Evolutionary conservation across 92 coral and sea anemone species (phyloP).

Genomic region (Bergia puertoricense): DNA sequence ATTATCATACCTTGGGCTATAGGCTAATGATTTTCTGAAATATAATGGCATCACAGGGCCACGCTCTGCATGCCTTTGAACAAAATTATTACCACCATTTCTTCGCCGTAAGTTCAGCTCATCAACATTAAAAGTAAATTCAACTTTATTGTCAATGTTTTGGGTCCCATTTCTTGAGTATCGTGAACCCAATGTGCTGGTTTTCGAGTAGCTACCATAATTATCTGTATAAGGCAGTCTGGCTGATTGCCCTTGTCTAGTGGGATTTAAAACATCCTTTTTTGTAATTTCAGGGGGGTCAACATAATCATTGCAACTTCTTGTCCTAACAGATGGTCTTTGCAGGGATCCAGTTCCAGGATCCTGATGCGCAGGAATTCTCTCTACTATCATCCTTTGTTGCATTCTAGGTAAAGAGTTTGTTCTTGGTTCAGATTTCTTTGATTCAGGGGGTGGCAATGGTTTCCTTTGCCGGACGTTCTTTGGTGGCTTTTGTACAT

Average conservation of each 20-base stretch:
- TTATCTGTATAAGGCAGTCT: constrained; percentile 26
- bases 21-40: constrained; percentile 92
- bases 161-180: constrained; percentile 36
- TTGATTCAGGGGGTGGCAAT: constrained; percentile 28
- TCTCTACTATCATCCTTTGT: constrained; percentile 26
- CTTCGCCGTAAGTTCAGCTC: constrained; percentile 78
- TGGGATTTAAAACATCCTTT: constrained; percentile 4
- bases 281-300: constrained; percentile 52
- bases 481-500: constrained; percentile 12
- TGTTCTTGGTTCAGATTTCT: constrained; percentile 37
- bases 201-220: constrained; percentile 35
- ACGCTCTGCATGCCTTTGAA: constrained; percentile 49
- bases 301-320: constrained; percentile 53
- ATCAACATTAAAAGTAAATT: constrained; percentile 78
- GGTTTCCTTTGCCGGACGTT: constrained; percentile 35
- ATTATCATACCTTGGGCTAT: constrained; percentile 80
- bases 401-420: constrained; percentile 13
- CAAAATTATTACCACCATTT: constrained; percentile 45
- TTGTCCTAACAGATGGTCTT: not conserved
- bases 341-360: not conserved
- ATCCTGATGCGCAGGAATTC: constrained; percentile 7
- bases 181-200: constrained; percentile 45
- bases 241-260: constrained; percentile 1
- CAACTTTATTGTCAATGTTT: constrained; percentile 57
- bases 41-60: constrained; percentile 76